These are phyloP conservation scores for Creontiades dilutus DNA, from an alignment of 2,888 invertebrate species.

Conservation along the genomic window DNA sequence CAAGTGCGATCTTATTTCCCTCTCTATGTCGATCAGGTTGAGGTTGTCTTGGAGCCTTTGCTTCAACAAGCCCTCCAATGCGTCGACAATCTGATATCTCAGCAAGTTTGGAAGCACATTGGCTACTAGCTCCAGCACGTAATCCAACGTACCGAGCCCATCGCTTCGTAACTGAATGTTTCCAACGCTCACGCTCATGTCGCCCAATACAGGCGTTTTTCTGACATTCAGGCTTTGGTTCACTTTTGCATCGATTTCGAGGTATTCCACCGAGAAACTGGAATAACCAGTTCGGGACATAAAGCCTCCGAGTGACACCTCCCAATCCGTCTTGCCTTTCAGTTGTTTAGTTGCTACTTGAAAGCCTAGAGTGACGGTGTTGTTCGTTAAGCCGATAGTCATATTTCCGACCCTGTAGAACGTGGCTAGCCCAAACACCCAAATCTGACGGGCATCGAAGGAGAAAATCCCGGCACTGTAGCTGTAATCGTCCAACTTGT, in stretches of 20 bases:
- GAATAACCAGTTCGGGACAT: conserved; percentile 86
- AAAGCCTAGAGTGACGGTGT: conserved; percentile 83
- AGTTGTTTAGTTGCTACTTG: conserved; percentile 90
- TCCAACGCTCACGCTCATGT: conserved; percentile 88
- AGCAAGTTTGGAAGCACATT: conserved; percentile 92
- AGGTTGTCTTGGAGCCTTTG: conserved; percentile 85
- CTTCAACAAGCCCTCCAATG: conserved; percentile 88
- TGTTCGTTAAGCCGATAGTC: conserved; percentile 85
- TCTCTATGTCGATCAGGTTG: conserved; percentile 87
- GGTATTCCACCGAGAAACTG: conserved; percentile 88
- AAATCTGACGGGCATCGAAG: conserved; percentile 84
- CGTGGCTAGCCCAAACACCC: conserved; percentile 88
- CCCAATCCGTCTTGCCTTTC: conserved; percentile 89
- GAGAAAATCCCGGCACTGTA: conserved; percentile 85
- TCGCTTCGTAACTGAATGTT: conserved; percentile 91
- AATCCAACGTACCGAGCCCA: conserved; percentile 93
- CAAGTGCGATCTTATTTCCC: conserved; percentile 85
- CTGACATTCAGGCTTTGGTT: conserved; percentile 89
- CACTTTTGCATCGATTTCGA: conserved; percentile 84
- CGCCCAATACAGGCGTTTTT: conserved; percentile 85
- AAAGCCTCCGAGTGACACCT: conserved; percentile 85
- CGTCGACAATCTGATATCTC: conserved; percentile 92
- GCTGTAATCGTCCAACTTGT: conserved; percentile 85
- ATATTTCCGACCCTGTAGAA: conserved; percentile 91
- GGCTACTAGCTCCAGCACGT: conserved; percentile 87